Evolutionary conservation across 2,888 invertebrate genomes (phyloP), one percentile per base, ranked within the genome.

Genomic region (Aleiodes alternator): DNA sequence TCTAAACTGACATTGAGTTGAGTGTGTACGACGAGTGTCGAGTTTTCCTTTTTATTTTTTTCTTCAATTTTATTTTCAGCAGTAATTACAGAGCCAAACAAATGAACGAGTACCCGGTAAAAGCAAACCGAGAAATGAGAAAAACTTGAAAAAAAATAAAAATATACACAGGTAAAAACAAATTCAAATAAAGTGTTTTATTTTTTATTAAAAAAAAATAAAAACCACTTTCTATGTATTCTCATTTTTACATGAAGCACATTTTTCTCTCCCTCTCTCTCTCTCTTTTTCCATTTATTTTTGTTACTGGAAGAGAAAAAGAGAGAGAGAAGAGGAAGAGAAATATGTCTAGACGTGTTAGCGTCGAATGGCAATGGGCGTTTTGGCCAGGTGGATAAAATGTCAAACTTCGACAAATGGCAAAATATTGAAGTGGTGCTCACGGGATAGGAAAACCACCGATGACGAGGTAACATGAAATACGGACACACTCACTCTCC

Each of bases 391-490:
- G 57, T 56, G 66, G 66, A 69, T 59, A 69, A 68, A 75, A 76
- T 61, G 73, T 73, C 61, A 61, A 68, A 66, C 38, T 69, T 76
- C 71, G 73, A 73, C 70, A 69, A 78, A 78, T 78, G 68, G 71
- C 69, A 57, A 76, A 76, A 73, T 78, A 78, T 76, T 43, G 29
- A 71, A 61, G 71, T 57, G 73, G 76, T 61, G 68, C 73, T 73
- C 70, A 73, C 70, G 70, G 12, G 43, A 57, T 48, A 69, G 56
- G 69, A 59, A 76, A 57, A 69, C 34, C 55, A 31, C 29, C 72
- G 55, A 72, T 76, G 74, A 74, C 69, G 73, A 72, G 66, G 76
- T 57, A 69, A 76, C 74, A 61, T 72, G 76, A 78, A 75, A 75
- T 76, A 78, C 74, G 70, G 72, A 55, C 14, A 55, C 75, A 73